Conservation (phyloP, 2,888 invertebrate genomes). For the Dorcus hopei region DNA sequence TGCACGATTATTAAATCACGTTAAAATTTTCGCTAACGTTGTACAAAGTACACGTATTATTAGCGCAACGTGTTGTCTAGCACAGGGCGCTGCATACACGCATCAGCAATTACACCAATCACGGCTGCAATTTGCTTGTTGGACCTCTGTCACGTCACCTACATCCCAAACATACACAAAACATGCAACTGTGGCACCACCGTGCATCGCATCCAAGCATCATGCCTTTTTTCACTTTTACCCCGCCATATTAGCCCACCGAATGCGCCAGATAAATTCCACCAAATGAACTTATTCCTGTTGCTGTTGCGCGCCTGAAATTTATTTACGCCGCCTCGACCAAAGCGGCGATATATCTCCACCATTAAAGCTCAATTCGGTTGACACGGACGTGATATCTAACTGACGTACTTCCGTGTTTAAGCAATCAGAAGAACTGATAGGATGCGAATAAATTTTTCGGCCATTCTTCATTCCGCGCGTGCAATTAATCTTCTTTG, state of each 20-base stretch:
- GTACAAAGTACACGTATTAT: constrained; percentile 1
- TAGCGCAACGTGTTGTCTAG: constrained; percentile 2
- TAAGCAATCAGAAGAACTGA: too few species aligned
- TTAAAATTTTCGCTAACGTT: neutral
- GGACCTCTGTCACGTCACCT: constrained; percentile 28
- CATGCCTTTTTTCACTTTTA: too few species aligned
- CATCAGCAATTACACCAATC: constrained; percentile 30
- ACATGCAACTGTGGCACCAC: constrained; percentile 11
- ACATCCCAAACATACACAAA: constrained; percentile 22
- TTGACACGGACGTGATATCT: too few species aligned
- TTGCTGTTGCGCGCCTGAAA: too few species aligned
- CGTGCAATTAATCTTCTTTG: constrained; percentile 5
- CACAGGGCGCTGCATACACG: constrained; percentile 13
- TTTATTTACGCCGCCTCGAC: too few species aligned
- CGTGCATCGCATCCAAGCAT: neutral
- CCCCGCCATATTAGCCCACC: too few species aligned
- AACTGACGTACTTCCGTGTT: too few species aligned
- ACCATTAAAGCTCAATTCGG: too few species aligned
- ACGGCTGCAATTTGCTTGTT: constrained; percentile 27
- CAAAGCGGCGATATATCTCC: too few species aligned
- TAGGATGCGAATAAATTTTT: too few species aligned
- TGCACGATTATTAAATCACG: neutral
- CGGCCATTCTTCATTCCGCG: too few species aligned
- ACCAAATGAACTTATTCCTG: neutral
- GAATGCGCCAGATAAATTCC: neutral